A percentile compares a stretch with the other conserved stretches of the same genome.
phyloP scores from a whole-genome alignment of 2,797 vertebrate genomes.

The Premnoplex brunnescens region DNA sequence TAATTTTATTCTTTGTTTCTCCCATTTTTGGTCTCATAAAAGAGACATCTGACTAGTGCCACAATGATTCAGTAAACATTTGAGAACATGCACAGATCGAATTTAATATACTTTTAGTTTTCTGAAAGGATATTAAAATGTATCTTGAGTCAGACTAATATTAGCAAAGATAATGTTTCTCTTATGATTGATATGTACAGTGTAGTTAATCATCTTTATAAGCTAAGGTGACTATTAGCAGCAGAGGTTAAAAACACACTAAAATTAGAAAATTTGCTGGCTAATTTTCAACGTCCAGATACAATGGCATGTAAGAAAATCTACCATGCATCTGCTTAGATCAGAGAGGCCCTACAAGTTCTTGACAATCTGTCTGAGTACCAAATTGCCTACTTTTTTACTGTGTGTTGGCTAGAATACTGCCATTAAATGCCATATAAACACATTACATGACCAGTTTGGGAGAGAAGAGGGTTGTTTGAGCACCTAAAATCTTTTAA shows the following conservation, averaged over 20 bases:
- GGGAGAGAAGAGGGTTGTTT: background rate
- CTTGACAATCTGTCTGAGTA: background rate
- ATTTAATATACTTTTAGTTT: background rate
- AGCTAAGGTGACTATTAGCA: background rate
- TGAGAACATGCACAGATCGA: background rate
- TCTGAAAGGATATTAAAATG: background rate
- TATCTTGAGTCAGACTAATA: background rate
- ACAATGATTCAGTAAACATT: background rate
- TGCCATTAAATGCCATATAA: background rate
- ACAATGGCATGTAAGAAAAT: background rate
- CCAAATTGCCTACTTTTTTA: background rate
- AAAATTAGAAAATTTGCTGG: background rate
- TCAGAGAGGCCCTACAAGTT: background rate
- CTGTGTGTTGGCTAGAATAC: background rate
- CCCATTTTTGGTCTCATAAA: background rate
- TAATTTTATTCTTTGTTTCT: background rate
- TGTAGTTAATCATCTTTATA: background rate
- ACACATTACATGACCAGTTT: background rate
- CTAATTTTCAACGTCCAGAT: background rate
- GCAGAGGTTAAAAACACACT: background rate
- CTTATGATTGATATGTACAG: background rate
- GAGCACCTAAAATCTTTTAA: background rate
- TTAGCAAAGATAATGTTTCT: background rate
- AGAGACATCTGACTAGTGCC: background rate
- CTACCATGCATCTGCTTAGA: background rate